Conservation (phyloP, 1,140 invertebrate genomes). For the Dreissena polymorpha region DNA sequence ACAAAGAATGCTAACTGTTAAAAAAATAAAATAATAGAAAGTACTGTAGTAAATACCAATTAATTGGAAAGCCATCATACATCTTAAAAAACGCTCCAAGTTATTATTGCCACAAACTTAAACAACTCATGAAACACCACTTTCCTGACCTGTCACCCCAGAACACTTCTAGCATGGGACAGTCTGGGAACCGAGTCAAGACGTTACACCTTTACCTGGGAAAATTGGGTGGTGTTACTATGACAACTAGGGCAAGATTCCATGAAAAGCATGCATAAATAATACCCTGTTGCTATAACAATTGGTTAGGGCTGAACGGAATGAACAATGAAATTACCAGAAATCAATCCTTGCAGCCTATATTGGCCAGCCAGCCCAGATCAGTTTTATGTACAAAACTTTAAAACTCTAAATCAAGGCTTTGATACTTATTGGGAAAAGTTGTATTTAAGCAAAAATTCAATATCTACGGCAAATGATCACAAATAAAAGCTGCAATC, state of each 20-base stretch:
- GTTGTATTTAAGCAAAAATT: constrained; percentile 13
- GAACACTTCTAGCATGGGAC: too few species aligned
- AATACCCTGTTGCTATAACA: constrained; percentile 71
- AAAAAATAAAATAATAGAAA: too few species aligned
- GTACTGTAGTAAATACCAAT: too few species aligned
- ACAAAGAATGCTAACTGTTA: too few species aligned
- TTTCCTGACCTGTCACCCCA: too few species aligned
- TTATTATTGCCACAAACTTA: too few species aligned
- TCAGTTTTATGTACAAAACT: constrained; percentile 10
- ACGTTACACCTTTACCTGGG: constrained; percentile 52
- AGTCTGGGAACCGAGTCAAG: not conserved
- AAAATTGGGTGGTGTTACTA: constrained; percentile 69
- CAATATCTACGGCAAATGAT: not conserved
- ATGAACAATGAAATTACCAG: constrained; percentile 67
- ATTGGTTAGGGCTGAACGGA: constrained; percentile 57
- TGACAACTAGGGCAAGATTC: constrained; percentile 68
- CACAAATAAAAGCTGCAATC: not conserved
- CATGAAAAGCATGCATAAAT: constrained; percentile 71
- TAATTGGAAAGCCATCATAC: too few species aligned
- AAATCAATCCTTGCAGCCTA: constrained; percentile 61
- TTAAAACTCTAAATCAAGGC: not conserved
- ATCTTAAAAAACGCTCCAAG: too few species aligned
- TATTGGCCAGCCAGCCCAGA: not conserved
- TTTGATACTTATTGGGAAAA: constrained; percentile 1
- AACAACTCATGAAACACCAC: too few species aligned